These are phyloP conservation scores for Poecilia gillii DNA, from an alignment of 2,797 vertebrate species.

Conservation along the genomic window DNA sequence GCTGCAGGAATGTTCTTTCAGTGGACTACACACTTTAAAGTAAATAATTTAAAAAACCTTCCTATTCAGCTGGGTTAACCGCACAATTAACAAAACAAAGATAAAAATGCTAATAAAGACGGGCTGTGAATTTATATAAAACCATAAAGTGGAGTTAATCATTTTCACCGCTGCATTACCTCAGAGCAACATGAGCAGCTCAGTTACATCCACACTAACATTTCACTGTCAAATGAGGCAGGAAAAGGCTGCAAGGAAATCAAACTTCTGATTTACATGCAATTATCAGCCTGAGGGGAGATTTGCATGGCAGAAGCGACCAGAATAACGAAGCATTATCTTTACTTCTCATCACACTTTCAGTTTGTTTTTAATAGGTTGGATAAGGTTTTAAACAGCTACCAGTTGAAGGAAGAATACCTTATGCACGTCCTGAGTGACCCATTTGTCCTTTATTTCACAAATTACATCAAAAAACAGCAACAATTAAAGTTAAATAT, in stretches of 20 bases:
- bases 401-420: not conserved
- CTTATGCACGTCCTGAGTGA: not conserved
- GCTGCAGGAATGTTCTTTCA: not conserved
- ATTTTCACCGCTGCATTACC: constrained; percentile 12
- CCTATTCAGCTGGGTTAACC: not conserved
- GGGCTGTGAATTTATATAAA: not conserved
- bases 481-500: not conserved
- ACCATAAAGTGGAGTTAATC: not conserved
- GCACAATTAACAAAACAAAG: not conserved
- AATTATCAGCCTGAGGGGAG: constrained; percentile 10
- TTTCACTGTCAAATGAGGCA: constrained; percentile 61
- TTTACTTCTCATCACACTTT: not conserved
- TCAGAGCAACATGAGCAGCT: constrained; percentile 16
- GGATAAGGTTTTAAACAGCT: not conserved
- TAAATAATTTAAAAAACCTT: not conserved
- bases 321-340: not conserved
- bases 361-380: not conserved
- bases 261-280: constrained; percentile 47
- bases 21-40: not conserved
- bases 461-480: not conserved
- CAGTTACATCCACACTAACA: constrained; percentile 46
- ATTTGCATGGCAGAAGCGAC: constrained; percentile 45
- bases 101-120: not conserved
- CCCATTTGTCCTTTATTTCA: not conserved
- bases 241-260: constrained; percentile 40